Conservation (phyloP, 1,140 invertebrate genomes). For the Muscidifurax raptorellus region DNA sequence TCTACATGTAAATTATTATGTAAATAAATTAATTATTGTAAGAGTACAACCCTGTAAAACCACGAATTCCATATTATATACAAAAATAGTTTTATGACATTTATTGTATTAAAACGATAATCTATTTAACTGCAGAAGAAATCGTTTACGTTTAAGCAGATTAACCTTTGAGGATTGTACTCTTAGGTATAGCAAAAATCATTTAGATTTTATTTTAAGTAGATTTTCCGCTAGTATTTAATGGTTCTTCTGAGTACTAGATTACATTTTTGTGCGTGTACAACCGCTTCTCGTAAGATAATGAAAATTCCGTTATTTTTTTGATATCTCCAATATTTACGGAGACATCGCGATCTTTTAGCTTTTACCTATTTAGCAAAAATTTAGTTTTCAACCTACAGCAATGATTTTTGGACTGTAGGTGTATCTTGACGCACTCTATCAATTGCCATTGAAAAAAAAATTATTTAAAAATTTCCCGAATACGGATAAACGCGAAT, state of each 20-base stretch:
- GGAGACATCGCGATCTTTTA: no score
- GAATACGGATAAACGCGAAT: no score
- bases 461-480: not conserved
- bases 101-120: not conserved
- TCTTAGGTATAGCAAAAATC: not conserved
- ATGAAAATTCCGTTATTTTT: no score
- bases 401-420: no score
- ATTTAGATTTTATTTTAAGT: not conserved
- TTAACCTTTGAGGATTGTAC: not conserved
- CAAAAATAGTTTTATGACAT: not conserved
- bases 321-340: no score
- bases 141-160: not conserved
- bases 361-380: no score
- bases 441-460: no score
- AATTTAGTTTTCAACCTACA: no score
- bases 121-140: not conserved
- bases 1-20: not conserved
- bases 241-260: not conserved
- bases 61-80: no score
- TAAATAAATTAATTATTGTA: not conserved
- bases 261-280: constrained; percentile 1
- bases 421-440: no score
- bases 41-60: no score
- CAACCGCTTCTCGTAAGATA: no score
- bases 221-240: not conserved